phyloP scores from a whole-genome alignment of 2,113 vertebrate species.

The Spea bombifrons region DNA sequence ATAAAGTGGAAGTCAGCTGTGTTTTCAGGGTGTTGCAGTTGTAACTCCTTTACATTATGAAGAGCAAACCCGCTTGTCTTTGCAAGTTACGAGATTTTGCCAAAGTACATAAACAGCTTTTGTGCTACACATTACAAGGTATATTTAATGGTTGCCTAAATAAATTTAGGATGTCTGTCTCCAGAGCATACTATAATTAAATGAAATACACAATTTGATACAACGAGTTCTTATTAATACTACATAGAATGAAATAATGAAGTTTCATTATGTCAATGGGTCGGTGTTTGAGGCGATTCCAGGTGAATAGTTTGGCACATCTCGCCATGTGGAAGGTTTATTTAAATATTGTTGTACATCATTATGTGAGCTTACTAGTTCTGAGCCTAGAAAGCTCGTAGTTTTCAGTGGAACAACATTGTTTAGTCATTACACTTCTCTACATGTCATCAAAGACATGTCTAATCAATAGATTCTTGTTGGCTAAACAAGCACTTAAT shows the following conservation, averaged over 20 bases:
- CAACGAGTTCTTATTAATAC: not conserved
- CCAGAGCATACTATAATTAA: not conserved
- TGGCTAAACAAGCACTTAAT: constrained; percentile 30
- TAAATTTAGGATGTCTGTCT: too few species aligned
- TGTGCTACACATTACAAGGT: too few species aligned
- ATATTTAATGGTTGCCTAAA: too few species aligned
- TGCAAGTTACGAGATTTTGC: too few species aligned
- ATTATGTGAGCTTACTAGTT: not conserved
- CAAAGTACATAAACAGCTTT: too few species aligned
- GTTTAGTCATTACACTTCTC: constrained; percentile 9
- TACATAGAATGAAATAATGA: too few species aligned
- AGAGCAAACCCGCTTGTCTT: too few species aligned
- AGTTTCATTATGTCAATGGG: not conserved
- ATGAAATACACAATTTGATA: not conserved
- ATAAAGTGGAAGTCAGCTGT: too few species aligned
- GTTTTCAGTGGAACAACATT: constrained; percentile 4
- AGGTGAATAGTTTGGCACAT: not conserved
- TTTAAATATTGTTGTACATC: not conserved
- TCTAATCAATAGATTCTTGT: constrained; percentile 27
- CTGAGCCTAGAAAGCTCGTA: not conserved
- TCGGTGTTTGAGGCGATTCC: not conserved
- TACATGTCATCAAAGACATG: constrained; percentile 25
- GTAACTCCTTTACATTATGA: too few species aligned
- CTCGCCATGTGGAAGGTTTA: not conserved
- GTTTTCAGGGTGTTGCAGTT: too few species aligned